Evolutionary conservation across 2,888 invertebrate genomes (phyloP).

Genomic region (Sinopyrophorus schimmeli): DNA sequence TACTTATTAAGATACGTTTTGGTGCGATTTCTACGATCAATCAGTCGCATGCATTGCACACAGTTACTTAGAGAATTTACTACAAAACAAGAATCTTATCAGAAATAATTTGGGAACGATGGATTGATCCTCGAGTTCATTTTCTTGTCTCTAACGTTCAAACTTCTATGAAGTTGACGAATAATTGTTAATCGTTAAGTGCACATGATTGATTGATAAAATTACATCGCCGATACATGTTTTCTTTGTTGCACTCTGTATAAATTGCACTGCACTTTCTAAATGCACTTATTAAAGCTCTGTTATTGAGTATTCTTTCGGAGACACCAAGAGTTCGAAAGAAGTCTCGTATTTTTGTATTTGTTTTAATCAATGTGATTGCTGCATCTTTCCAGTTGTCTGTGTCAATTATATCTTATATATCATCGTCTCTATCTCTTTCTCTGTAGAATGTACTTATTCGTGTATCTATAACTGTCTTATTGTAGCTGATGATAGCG

Average conservation of each 20-base stretch:
- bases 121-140: constrained; percentile 14
- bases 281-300: constrained; percentile 6
- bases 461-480: constrained; percentile 42
- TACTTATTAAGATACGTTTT: not conserved
- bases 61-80: too few relatives aligned
- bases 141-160: constrained; percentile 17
- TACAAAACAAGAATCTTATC: constrained; percentile 1
- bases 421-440: constrained; percentile 42
- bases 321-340: constrained; percentile 22
- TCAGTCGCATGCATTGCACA: constrained; percentile 14
- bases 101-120: constrained; percentile 1
- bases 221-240: constrained; percentile 1
- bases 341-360: constrained; percentile 2
- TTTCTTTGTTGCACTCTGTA: constrained; percentile 8
- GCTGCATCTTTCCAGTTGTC: constrained; percentile 31
- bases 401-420: constrained; percentile 42
- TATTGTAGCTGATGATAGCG: constrained; percentile 44
- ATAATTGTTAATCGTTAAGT: not conserved
- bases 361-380: constrained; percentile 1
- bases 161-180: not conserved
- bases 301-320: constrained; percentile 13
- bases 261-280: constrained; percentile 21
- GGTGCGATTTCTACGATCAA: constrained; percentile 2
- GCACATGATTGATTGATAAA: constrained; percentile 16
- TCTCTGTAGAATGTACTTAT: constrained; percentile 37